A percentile compares a stretch with the other conserved stretches of the same genome.
These are phyloP conservation scores for Fundulus diaphanus DNA, from an alignment of 2,797 vertebrate genomes.

Conservation along the genomic window DNA sequence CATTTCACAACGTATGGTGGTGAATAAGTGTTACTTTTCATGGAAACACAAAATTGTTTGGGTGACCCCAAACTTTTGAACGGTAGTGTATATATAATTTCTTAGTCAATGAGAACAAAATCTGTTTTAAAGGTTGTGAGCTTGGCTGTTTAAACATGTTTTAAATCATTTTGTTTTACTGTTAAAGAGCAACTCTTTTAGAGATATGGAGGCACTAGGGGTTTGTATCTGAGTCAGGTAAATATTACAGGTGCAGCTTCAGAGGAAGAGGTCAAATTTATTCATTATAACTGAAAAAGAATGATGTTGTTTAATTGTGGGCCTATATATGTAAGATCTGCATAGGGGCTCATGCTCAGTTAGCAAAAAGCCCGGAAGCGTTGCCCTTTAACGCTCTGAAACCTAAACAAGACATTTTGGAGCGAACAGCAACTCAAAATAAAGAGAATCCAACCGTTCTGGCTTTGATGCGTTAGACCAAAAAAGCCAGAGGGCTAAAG, in stretches of 20 bases:
- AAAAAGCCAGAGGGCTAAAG: constrained; percentile 53
- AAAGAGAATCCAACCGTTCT: constrained; percentile 17
- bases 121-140: background rate
- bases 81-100: too few species aligned
- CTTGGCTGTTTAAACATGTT: background rate
- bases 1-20: too few species aligned
- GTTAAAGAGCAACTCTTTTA: background rate
- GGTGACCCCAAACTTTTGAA: too few species aligned
- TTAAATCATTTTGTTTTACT: background rate
- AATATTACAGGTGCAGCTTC: constrained; percentile 7
- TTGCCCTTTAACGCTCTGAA: constrained; percentile 11
- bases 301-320: constrained; percentile 9
- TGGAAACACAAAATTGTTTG: too few species aligned
- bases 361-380: constrained; percentile 7
- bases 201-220: background rate
- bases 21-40: too few species aligned
- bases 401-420: constrained; percentile 39
- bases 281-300: constrained; percentile 8
- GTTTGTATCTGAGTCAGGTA: constrained; percentile 9
- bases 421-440: constrained; percentile 19
- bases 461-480: constrained; percentile 53
- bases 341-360: background rate
- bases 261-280: constrained; percentile 10
- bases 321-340: background rate
- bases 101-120: background rate